Evolutionary conservation across 1,140 invertebrate genomes (phyloP), one percentile per base, ranked within the genome.

Genomic region (Pseudachorutes palmiensis): DNA sequence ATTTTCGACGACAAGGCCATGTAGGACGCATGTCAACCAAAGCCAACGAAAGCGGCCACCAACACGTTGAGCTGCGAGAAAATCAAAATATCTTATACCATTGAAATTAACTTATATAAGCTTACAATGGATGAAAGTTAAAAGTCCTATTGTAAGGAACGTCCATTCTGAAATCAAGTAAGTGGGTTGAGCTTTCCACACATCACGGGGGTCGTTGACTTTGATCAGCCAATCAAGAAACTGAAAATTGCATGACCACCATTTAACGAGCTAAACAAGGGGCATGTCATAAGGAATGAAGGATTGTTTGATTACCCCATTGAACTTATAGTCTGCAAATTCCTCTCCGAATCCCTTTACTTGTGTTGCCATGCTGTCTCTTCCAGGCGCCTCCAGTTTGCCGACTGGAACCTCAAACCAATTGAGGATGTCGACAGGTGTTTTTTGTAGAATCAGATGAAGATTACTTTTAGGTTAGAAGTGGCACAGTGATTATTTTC

Each of bases 11-110:
- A 82, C 79, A 9, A 86, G 68, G 12, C 88, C 88, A 76, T 89
- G 87, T 2, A 88, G 73, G 63, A 88, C 75, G 1, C 83, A 83
- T 2, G 78, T 83, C 24, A 88, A 71, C 88, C 88, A 90, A 41
- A 89, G 79, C 75, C 84, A 88, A 1, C 82, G 82, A 78, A 85
- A 86, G 69, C 87, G 77, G 0, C 87, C 87, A 49, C 87, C 85
- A 76, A 84, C 82, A 64, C 79, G 79, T 33, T 85, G 78, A 33
- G 88, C 88, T 89, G 75, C n/a, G n/a, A n/a, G 5, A 36, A 64
- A 57, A 64, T 66, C 3, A 36, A 2, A 66, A 19, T 29, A 2
- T 12, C 41, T 51, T 66, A 36, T 32, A 61, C 14, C 14, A 5
- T 41, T 19, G 19, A 41, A 36, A 41, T 22, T 66, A 36, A 22